phyloP scores from a whole-genome alignment of 2,113 vertebrate species.

The Onychostruthus taczanowskii region DNA sequence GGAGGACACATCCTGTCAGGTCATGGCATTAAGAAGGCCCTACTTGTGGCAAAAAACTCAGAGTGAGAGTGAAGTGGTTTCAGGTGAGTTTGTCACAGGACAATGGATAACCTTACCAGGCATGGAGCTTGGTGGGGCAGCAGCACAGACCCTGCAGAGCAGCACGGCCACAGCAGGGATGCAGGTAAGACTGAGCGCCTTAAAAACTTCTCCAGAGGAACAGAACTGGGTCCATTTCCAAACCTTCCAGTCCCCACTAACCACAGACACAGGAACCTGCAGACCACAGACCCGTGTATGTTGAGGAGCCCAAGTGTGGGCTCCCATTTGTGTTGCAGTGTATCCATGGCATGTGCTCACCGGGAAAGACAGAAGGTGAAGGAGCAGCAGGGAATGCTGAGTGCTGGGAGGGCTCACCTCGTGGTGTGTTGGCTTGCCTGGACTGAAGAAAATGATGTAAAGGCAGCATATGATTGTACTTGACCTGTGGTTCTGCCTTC shows the following conservation, averaged over 20 bases:
- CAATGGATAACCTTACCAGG: fast-evolving
- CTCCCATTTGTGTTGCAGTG: background rate
- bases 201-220: background rate
- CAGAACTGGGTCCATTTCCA: background rate
- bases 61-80: background rate
- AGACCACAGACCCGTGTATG: fast-evolving
- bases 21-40: background rate
- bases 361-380: background rate
- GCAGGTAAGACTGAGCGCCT: background rate
- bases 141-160: background rate
- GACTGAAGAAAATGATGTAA: background rate
- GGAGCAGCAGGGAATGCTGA: background rate
- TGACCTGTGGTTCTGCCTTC: background rate
- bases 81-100: background rate
- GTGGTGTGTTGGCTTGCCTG: background rate
- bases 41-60: background rate
- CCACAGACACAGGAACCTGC: background rate
- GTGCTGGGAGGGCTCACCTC: background rate
- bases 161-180: fast-evolving
- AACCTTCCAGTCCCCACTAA: background rate
- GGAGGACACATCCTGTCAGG: background rate
- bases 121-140: fast-evolving
- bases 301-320: background rate
- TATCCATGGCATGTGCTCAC: fast-evolving
- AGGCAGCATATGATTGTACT: background rate